phyloP scores from a whole-genome alignment of 1,140 invertebrate genomes.

The Bombus superbus region DNA sequence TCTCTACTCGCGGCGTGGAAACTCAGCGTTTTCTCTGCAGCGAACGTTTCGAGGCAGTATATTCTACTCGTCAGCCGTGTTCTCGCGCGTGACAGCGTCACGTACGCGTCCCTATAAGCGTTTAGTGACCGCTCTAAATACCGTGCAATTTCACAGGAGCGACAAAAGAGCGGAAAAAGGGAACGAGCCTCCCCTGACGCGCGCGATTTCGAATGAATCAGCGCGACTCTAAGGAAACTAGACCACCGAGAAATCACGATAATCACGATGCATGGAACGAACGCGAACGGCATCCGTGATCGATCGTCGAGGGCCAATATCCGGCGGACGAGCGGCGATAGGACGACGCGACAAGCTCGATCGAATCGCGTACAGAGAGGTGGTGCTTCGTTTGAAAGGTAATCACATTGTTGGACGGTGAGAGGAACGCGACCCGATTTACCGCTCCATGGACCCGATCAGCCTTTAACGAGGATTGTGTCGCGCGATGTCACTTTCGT shows the following conservation, averaged over 20 bases:
- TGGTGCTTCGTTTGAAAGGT: constrained; percentile 29
- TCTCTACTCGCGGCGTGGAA: neutral
- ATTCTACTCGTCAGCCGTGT: constrained; percentile 4
- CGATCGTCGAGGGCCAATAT: constrained; percentile 20
- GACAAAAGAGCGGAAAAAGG: neutral
- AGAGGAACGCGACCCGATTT: constrained; percentile 44
- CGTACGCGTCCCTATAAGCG: constrained; percentile 30
- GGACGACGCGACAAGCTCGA: neutral
- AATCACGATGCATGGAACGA: neutral
- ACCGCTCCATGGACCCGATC: neutral
- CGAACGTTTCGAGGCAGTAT: neutral
- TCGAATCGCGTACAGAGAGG: neutral
- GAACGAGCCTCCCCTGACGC: constrained; percentile 11
- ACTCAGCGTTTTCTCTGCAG: constrained; percentile 3
- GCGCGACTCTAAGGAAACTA: constrained; percentile 27
- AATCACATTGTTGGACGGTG: constrained; percentile 36
- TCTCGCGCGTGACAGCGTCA: constrained; percentile 31
- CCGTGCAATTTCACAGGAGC: constrained; percentile 4
- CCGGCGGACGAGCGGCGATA: neutral
- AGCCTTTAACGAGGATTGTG: constrained; percentile 39
- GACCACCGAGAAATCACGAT: constrained; percentile 2
- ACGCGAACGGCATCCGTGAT: constrained; percentile 29
- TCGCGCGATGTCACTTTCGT: constrained; percentile 30
- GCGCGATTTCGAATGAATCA: constrained; percentile 43
- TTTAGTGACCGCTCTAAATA: constrained; percentile 37